Evolutionary conservation across 1,140 invertebrate genomes (phyloP).

Genomic region (Dufourea novaeangliae): DNA sequence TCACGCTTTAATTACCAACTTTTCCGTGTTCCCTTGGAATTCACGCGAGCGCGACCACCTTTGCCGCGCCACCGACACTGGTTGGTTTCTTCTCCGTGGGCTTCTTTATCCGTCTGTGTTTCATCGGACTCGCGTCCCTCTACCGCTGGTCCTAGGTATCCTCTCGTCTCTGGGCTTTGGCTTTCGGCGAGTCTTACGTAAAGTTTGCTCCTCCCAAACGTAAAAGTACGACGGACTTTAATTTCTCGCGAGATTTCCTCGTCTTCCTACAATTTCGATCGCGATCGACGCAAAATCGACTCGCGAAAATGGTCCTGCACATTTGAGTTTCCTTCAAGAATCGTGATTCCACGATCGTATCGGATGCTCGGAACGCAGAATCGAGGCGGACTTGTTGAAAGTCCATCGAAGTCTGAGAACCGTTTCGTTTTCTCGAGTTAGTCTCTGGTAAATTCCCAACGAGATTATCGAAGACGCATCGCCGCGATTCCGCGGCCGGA

Average conservation of each 20-base stretch:
- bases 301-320: no score
- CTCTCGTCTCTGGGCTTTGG: slow-evolving; percentile 22
- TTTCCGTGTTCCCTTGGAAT: slow-evolving; percentile 66
- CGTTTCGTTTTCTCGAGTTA: slow-evolving; percentile 41
- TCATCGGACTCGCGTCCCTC: neutral
- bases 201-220: neutral
- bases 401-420: no score
- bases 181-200: slow-evolving; percentile 24
- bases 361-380: no score
- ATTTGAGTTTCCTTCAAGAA: no score
- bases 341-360: no score
- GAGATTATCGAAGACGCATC: slow-evolving; percentile 71
- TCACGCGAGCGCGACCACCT: slow-evolving; percentile 58
- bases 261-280: neutral
- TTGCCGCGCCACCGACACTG: slow-evolving; percentile 48
- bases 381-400: neutral
- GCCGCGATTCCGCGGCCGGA: slow-evolving; percentile 63
- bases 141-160: slow-evolving; percentile 2
- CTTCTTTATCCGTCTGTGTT: slow-evolving; percentile 6
- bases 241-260: neutral
- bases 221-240: neutral
- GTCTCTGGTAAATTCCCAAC: slow-evolving; percentile 59
- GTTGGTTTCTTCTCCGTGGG: slow-evolving; percentile 42
- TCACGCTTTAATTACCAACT: slow-evolving; percentile 72
- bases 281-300: no score